Evolutionary conservation across 2,113 vertebrate genomes (phyloP), one percentile per base, ranked within the genome.

Genomic region (Syngnathus typhle): DNA sequence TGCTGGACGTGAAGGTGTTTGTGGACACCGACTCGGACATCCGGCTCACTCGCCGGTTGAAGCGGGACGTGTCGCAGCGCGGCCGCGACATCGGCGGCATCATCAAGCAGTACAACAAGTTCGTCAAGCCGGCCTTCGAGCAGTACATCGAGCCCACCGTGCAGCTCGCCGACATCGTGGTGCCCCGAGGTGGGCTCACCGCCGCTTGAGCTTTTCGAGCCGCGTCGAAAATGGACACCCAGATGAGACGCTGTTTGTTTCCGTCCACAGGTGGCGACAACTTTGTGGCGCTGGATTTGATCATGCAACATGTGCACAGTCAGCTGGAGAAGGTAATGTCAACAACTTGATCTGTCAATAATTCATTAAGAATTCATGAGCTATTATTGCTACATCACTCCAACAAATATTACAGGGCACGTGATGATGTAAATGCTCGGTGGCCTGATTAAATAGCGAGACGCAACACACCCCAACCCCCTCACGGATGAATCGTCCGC

Each of bases 1-100:
- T 95, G 7, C 78, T 96, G 87, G 95, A 96, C 87, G 95, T 96
- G 94, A 96, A 96, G 61, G 94, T 96, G 81, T 96, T 96, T 63
- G 95, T 96, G 74, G 94, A 96, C 84, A 95, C 94, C 0, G 94
- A 96, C 68, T 96, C 95, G 0, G 95, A 96, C 87, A 95, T 96
- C 82, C 92, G 94, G 0, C 89, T 96, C 63, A 92, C 94, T 67
- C 92, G 95, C 43, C 85, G 94, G 70, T 86, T 96, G 86, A 95
- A 94, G 73, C 90, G 94, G 2, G 94, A 96, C 87, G 93, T 95
- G 64, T 91, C 92, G 2, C 92, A 93, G 6, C 92, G 94, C 0
- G 94, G 94, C 0, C 93, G 94, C 0, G 91, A 96, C 49, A 92
- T 96, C 0, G 75, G 73, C 0, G 94, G 95, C 0, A 93, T 95